Evolutionary conservation across 2,888 invertebrate genomes (phyloP), one percentile per base, ranked within the genome.

Genomic region (Ditylenchus weischeri): DNA sequence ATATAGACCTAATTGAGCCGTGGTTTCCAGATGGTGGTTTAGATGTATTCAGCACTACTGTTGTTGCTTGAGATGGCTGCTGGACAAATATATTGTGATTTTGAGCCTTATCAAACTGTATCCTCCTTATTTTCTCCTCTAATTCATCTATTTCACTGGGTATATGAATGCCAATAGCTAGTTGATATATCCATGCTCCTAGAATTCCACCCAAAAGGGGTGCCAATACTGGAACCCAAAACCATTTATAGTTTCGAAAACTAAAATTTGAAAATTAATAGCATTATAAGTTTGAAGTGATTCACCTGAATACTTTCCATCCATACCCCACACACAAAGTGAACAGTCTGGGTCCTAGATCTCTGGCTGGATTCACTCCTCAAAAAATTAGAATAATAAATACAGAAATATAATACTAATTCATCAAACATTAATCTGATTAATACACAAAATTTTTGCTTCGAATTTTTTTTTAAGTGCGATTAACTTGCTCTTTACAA

Each of bases 181-280:
- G 36, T 36, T 68, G 64, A 78, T 87, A 87, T 36, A 85, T 57
- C 69, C 83, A 80, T 6, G 84, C 85, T 54, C 80, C 80, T 63
- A 80, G 63, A 61, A 76, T 65, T 6, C 74, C 80, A 11, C 87
- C 87, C 64, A 87, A 72, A 77, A 87, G 85, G 10, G 87, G 87
- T 2, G 85, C 87, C 7, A 87, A 75, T 1, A 82, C 71, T n/a
- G 87, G 87, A 4, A 87, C 84, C 86, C 87, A 87, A 83, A 86
- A 87, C 84, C 85, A 87, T 65, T 81, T 80, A 68, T 83, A 81
- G 77, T 84, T 84, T 69, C 83, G 73, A 73, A 75, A 79, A 51
- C 83, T 84, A 19, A 51, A 63, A 62, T 23, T 54, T 2, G 2
- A 54, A 10, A 2, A 54, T 54, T 8, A 8, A 1, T 43, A 13